Evolutionary conservation across 2,113 vertebrate genomes (phyloP).

Genomic region (Phylloscopus trochilus): DNA sequence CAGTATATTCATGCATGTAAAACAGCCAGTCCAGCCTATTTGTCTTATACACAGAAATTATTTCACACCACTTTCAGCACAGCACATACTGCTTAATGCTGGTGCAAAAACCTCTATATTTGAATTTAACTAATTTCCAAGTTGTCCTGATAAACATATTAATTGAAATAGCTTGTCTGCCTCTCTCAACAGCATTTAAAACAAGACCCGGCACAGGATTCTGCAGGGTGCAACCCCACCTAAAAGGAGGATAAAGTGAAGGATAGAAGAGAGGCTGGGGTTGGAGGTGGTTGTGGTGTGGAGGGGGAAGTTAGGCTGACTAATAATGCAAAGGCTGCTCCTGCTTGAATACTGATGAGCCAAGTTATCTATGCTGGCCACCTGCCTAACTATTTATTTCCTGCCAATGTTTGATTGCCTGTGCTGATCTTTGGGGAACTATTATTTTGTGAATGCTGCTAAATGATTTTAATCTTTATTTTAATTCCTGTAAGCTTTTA

Average conservation of each 20-base stretch:
- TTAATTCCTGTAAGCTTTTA: slow-evolving; percentile 32
- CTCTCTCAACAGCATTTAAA: background rate
- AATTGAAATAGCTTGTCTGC: background rate
- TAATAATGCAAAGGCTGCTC: background rate
- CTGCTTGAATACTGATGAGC: background rate
- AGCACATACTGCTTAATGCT: background rate
- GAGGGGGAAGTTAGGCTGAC: background rate
- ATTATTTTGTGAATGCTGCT: background rate
- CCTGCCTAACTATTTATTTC: slow-evolving; percentile 9
- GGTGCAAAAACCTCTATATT: background rate
- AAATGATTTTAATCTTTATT: slow-evolving; percentile 27
- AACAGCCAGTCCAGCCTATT: background rate
- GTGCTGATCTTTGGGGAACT: background rate
- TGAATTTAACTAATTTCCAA: background rate
- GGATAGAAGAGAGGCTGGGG: background rate
- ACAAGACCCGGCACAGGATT: background rate
- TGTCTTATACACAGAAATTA: background rate
- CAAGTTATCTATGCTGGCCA: background rate
- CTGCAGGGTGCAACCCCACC: background rate
- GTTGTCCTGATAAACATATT: background rate
- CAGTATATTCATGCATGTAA: background rate
- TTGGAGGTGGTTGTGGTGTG: background rate
- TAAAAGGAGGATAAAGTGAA: background rate
- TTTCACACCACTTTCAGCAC: background rate
- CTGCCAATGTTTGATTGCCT: slow-evolving; percentile 9